phyloP scores from a whole-genome alignment of 2,113 vertebrate genomes.

The Struthidea cinerea region DNA sequence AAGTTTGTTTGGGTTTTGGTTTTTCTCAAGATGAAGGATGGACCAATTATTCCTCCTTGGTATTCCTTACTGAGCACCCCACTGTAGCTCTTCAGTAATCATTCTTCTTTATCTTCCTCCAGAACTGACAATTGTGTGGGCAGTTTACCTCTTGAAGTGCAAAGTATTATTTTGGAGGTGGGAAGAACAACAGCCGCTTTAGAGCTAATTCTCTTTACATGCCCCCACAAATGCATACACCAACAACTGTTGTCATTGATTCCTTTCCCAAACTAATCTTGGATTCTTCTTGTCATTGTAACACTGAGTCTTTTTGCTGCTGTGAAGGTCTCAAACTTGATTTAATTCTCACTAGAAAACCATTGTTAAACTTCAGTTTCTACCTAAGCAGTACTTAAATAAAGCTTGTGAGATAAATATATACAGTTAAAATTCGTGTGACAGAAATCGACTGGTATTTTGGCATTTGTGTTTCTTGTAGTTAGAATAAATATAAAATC shows the following conservation, averaged over 20 bases:
- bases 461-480: background rate
- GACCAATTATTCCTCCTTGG: background rate
- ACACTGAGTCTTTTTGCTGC: background rate
- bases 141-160: constrained; percentile 45
- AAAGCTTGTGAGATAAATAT: background rate
- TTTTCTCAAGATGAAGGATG: background rate
- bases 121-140: constrained; percentile 26
- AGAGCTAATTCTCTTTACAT: constrained; percentile 17
- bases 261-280: background rate
- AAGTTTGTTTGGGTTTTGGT: background rate
- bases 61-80: background rate
- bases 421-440: background rate
- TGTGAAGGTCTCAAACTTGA: background rate
- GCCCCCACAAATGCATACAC: constrained; percentile 4
- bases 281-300: background rate
- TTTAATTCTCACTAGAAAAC: background rate
- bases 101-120: background rate
- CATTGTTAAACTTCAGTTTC: background rate
- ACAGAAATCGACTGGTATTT: background rate
- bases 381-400: background rate
- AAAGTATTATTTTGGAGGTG: constrained; percentile 49
- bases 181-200: constrained; percentile 29
- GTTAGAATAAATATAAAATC: background rate
- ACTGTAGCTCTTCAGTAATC: background rate
- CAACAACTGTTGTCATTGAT: constrained; percentile 14